Conservation (phyloP, 37 sponge, comb jelly and placozoan species). For the Hexactinellida sp. region DNA sequence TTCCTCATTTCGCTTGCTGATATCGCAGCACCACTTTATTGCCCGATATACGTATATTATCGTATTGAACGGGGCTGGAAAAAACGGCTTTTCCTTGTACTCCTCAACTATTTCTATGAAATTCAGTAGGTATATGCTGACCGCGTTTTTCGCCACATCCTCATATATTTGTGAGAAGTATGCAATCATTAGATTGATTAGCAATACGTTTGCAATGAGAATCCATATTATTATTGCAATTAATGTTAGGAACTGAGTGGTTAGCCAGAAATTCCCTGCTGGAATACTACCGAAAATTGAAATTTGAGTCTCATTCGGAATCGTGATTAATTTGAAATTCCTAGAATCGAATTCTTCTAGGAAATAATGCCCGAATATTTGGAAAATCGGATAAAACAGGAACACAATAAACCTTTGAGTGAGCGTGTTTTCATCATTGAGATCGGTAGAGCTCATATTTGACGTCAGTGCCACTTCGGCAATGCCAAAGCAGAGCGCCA, state of each 20-base stretch:
- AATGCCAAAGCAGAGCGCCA: background rate
- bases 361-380: background rate
- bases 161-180: constrained; percentile 6
- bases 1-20: background rate
- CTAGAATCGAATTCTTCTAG: background rate
- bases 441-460: background rate
- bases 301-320: background rate
- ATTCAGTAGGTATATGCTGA: background rate
- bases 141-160: background rate
- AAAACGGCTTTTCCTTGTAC: background rate
- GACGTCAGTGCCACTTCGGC: background rate
- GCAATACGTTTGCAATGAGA: background rate
- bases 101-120: background rate
- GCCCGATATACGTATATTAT: background rate
- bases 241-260: background rate
- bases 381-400: background rate
- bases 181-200: background rate
- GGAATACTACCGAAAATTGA: background rate
- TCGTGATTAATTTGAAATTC: background rate
- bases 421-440: background rate
- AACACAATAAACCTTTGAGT: background rate
- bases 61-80: background rate
- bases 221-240: background rate
- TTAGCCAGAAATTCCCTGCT: background rate
- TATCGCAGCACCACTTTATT: background rate